Evolutionary conservation across 2,888 invertebrate species (phyloP).

Genomic region (Sympetrum striolatum): DNA sequence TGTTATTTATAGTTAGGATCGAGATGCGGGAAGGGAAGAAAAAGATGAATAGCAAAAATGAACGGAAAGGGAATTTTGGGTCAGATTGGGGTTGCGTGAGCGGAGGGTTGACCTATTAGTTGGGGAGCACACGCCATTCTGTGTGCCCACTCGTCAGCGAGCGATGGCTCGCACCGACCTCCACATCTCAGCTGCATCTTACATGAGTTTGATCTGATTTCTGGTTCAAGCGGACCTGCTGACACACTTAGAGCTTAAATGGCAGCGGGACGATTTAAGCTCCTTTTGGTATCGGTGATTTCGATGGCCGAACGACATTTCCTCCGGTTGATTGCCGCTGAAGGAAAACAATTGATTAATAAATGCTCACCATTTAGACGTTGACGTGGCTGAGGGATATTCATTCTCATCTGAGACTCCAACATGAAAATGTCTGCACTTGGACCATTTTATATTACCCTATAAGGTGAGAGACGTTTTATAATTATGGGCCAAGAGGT

Average conservation of each 20-base stretch:
- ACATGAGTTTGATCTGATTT: neutral
- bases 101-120: neutral
- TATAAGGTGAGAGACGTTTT: no score
- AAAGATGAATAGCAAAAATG: no score
- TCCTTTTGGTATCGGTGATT: neutral
- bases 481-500: no score
- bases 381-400: no score
- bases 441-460: no score
- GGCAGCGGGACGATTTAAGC: neutral
- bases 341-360: neutral
- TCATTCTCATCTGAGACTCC: no score
- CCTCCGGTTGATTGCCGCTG: neutral
- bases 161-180: neutral
- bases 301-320: neutral
- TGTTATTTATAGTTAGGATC: no score
- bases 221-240: neutral
- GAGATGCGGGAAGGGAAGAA: no score
- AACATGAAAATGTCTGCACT: no score
- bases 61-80: neutral
- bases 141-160: conserved; percentile 22
- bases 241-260: neutral
- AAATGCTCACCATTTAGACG: no score
- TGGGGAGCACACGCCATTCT: conserved; percentile 10
- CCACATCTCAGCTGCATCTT: neutral
- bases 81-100: neutral